These are phyloP conservation scores for Cheiracanthium punctorium DNA, from an alignment of 2,888 invertebrate species.

Conservation along the genomic window DNA sequence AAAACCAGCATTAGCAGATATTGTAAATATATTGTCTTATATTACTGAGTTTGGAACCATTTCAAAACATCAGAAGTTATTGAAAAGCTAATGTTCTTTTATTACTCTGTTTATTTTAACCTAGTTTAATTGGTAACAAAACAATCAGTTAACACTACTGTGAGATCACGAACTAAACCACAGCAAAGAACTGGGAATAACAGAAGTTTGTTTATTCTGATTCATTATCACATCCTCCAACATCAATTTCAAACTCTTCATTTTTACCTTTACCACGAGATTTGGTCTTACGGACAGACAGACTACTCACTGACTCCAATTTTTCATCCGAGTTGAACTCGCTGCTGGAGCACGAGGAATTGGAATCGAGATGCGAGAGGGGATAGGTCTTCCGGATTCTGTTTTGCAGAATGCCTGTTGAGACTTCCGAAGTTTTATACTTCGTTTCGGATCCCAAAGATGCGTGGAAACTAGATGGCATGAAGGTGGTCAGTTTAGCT, in stretches of 20 bases:
- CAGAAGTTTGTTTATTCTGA: not conserved
- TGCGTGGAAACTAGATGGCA: constrained; percentile 44
- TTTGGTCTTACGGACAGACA: constrained; percentile 46
- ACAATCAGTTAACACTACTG: too few relatives aligned
- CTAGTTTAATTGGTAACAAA: too few relatives aligned
- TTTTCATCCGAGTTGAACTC: not conserved
- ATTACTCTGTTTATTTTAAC: too few relatives aligned
- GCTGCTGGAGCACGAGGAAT: constrained; percentile 17
- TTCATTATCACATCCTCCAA: not conserved
- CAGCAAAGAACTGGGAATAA: not conserved
- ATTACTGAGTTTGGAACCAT: too few relatives aligned
- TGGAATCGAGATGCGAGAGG: constrained; percentile 45
- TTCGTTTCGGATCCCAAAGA: constrained; percentile 45
- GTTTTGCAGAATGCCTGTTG: constrained; percentile 24
- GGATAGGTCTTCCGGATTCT: constrained; percentile 58
- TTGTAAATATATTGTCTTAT: too few relatives aligned
- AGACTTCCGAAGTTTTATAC: constrained; percentile 17
- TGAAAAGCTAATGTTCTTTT: too few relatives aligned
- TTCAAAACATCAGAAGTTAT: too few relatives aligned
- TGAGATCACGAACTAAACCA: too few relatives aligned
- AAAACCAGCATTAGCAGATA: too few relatives aligned
- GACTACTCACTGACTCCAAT: not conserved
- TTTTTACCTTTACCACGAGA: constrained; percentile 52
- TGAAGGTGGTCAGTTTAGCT: not conserved
- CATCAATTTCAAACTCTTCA: constrained; percentile 8